Evolutionary conservation across 2,888 invertebrate species (phyloP).

Genomic region (Thelaira solivaga): DNA sequence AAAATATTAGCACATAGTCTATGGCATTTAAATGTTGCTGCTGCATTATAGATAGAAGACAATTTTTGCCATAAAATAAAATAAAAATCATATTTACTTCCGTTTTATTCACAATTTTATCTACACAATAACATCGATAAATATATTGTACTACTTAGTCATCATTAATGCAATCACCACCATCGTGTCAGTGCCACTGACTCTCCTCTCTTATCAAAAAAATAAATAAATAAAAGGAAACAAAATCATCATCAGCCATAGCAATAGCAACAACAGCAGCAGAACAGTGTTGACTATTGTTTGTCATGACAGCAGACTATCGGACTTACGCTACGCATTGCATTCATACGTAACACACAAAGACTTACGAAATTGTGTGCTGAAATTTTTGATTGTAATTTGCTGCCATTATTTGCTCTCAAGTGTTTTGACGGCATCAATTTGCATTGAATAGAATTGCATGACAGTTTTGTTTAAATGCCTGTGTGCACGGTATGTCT

Average conservation of each 20-base stretch:
- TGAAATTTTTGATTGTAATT: constrained; percentile 49
- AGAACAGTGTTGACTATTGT: not conserved
- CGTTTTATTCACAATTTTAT: constrained; percentile 6
- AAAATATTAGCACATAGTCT: constrained; percentile 16
- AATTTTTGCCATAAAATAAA: constrained; percentile 30
- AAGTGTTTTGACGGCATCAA: constrained; percentile 58
- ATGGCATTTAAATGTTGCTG: constrained; percentile 7
- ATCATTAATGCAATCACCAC: constrained; percentile 21
- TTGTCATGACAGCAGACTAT: constrained; percentile 1
- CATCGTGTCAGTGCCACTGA: too few species aligned
- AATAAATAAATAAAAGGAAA: too few species aligned
- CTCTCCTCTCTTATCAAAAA: constrained; percentile 10
- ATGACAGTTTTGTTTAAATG: constrained; percentile 24
- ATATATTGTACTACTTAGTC: too few species aligned
- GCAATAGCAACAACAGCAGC: not conserved
- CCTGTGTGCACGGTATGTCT: too few species aligned
- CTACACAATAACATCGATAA: too few species aligned
- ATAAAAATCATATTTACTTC: constrained; percentile 26
- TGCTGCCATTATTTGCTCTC: constrained; percentile 32
- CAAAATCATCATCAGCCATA: constrained; percentile 17
- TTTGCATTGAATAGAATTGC: constrained; percentile 47
- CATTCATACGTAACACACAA: constrained; percentile 16
- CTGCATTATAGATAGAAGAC: not conserved
- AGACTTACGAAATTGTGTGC: constrained; percentile 29
- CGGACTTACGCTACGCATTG: constrained; percentile 46